phyloP scores from a whole-genome alignment of 2,113 vertebrate species.

The Coptodon rendalli region DNA sequence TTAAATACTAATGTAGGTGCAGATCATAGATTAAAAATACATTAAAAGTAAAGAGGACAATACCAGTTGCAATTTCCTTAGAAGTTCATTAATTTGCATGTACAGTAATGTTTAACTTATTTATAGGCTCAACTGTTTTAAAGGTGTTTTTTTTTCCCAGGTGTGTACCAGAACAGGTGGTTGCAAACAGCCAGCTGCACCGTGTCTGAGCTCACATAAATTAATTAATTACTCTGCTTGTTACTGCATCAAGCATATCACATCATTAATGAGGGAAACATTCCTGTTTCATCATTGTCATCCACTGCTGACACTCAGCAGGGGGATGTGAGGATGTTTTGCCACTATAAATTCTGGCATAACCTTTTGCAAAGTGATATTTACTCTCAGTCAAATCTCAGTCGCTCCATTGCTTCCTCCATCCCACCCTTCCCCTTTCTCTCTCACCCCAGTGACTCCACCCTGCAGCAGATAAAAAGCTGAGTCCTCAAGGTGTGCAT shows the following conservation, averaged over 20 bases:
- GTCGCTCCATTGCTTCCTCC: neutral
- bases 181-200: neutral
- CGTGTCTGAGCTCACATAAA: neutral
- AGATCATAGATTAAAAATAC: neutral
- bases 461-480: slow-evolving; percentile 63
- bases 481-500: slow-evolving; percentile 49
- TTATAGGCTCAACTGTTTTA: neutral
- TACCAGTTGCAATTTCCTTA: neutral
- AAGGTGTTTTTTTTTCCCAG: neutral
- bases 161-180: slow-evolving; percentile 24
- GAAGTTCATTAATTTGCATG: neutral
- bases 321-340: slow-evolving; percentile 7
- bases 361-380: slow-evolving; percentile 1
- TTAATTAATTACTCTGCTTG: neutral
- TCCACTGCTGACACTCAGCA: neutral
- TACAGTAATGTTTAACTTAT: neutral
- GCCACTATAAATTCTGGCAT: slow-evolving; percentile 13
- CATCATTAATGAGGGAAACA: slow-evolving; percentile 2
- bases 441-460: slow-evolving; percentile 47
- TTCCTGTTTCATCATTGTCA: neutral
- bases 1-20: neutral
- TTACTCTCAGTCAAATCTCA: slow-evolving; percentile 1
- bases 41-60: neutral
- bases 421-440: neutral
- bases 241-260: neutral